phyloP scores from a whole-genome alignment of 2,113 vertebrate genomes.

The Australoheros scitulus region DNA sequence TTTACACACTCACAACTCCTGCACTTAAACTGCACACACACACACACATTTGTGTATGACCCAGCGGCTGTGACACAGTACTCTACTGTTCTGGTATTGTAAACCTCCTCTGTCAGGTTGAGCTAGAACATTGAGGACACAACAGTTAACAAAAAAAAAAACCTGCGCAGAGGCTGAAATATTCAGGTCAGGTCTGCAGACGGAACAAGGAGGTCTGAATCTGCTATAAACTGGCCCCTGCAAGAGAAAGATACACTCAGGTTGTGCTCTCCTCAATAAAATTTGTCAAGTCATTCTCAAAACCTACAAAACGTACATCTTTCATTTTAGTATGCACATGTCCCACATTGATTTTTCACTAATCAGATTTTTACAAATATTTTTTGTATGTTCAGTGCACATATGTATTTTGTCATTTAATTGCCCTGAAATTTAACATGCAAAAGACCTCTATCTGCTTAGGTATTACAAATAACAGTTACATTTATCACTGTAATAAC shows the following conservation, averaged over 20 bases:
- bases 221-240: conserved; percentile 7
- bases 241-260: not conserved
- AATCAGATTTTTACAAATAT: not conserved
- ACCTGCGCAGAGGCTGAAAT: conserved; percentile 6
- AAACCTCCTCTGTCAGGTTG: conserved; percentile 37
- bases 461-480: conserved; percentile 49
- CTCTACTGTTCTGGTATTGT: conserved; percentile 26
- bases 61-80: conserved; percentile 12
- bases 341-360: too few species aligned
- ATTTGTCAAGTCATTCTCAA: conserved; percentile 10
- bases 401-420: conserved; percentile 1
- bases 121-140: conserved; percentile 30
- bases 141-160: conserved; percentile 13
- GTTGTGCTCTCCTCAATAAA: conserved; percentile 18
- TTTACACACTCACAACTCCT: not conserved
- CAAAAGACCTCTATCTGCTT: conserved; percentile 4
- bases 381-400: not conserved
- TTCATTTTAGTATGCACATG: not conserved
- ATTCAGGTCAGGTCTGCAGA: conserved; percentile 40
- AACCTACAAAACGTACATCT: not conserved
- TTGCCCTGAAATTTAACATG: conserved; percentile 45
- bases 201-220: not conserved
- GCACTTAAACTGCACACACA: not conserved
- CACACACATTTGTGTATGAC: not conserved
- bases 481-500: conserved; percentile 40